Evolutionary conservation across 2,888 invertebrate species (phyloP).

Genomic region (Dryocosmus kuriphilus): DNA sequence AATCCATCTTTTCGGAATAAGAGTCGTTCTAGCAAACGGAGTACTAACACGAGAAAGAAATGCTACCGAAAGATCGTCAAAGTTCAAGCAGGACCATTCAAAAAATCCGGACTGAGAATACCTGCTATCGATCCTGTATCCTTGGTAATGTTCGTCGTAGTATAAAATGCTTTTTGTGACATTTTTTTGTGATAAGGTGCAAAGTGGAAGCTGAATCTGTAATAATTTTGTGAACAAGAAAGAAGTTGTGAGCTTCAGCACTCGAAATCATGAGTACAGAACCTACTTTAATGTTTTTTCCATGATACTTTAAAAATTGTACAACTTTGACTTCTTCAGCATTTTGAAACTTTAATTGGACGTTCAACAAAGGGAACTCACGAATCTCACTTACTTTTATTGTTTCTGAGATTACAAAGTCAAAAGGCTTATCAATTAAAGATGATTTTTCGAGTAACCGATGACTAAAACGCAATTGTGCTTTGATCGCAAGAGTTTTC

Average conservation of each 20-base stretch:
- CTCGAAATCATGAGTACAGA: no score
- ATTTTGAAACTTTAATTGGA: no score
- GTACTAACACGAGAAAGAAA: conserved; percentile 39
- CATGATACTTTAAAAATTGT: no score
- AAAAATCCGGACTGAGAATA: conserved; percentile 20
- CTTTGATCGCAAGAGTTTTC: conserved; percentile 51
- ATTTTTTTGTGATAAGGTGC: conserved; percentile 41
- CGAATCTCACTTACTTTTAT: conserved; percentile 20
- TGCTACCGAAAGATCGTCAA: conserved; percentile 31
- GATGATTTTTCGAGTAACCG: conserved; percentile 33
- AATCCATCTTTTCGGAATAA: conserved; percentile 41
- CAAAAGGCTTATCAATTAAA: conserved; percentile 15
- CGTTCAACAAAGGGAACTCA: conserved; percentile 40
- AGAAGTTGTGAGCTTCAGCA: conserved; percentile 21
- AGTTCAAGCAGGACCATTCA: conserved; percentile 36
- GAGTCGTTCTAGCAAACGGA: conserved; percentile 17
- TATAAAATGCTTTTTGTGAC: conserved; percentile 42
- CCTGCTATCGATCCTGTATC: conserved; percentile 33
- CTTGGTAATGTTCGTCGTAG: conserved; percentile 49
- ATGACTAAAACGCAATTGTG: conserved; percentile 48
- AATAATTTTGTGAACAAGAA: conserved; percentile 18
- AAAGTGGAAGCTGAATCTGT: no score
- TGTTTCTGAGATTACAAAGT: conserved; percentile 12
- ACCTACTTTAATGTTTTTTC: no score
- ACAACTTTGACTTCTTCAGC: no score